Percentiles rank a stretch among this genome's conserved stretches.
These are phyloP conservation scores for Ageneiosus marmoratus DNA, from an alignment of 2,113 vertebrate genomes.

Conservation along the genomic window DNA sequence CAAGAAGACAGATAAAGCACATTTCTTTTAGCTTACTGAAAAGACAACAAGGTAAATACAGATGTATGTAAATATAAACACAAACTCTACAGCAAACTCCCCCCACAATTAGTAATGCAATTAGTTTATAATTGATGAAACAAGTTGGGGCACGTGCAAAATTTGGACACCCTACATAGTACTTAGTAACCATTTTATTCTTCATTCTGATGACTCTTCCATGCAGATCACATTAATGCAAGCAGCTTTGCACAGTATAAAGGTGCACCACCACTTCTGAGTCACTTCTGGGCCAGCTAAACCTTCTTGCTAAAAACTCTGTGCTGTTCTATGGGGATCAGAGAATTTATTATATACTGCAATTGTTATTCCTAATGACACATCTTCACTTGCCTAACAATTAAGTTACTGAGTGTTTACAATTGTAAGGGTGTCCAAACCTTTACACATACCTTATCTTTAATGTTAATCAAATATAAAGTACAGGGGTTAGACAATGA, in stretches of 20 bases:
- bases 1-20: neutral
- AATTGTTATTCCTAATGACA: neutral
- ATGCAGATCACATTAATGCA: neutral
- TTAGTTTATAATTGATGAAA: neutral
- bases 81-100: neutral
- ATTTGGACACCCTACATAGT: neutral
- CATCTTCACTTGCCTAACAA: neutral
- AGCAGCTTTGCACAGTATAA: neutral
- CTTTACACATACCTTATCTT: neutral
- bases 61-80: neutral
- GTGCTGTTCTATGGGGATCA: neutral
- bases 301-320: neutral
- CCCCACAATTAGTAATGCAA: neutral
- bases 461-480: neutral
- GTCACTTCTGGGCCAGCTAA: too few relatives aligned
- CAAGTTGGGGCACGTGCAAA: neutral
- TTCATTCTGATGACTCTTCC: neutral
- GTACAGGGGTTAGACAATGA: too few relatives aligned
- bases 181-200: neutral
- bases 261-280: neutral
- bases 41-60: neutral
- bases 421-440: neutral
- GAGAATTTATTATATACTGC: neutral
- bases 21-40: neutral
- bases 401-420: neutral